Evolutionary conservation across 2,888 invertebrate genomes (phyloP).

Genomic region (Diaphora mendica): DNA sequence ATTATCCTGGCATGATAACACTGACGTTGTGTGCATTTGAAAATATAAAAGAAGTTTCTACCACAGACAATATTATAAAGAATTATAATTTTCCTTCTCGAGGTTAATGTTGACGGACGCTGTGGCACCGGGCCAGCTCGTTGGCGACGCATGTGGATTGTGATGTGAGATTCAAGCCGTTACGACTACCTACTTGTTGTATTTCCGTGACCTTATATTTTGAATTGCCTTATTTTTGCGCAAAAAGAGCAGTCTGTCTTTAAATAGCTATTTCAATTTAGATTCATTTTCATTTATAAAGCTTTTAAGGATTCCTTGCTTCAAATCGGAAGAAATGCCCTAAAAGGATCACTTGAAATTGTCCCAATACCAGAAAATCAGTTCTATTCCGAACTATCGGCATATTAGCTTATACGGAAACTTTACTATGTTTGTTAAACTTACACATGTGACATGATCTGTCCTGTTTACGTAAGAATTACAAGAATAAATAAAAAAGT

Average conservation of each 20-base stretch:
- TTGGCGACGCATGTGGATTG: conserved; percentile 53
- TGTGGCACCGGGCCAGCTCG: conserved; percentile 58
- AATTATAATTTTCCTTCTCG: conserved; percentile 53
- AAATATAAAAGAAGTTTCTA: background rate
- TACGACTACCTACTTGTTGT: conserved; percentile 49
- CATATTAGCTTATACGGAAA: background rate
- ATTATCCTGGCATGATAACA: background rate
- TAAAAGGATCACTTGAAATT: background rate
- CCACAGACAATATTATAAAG: conserved; percentile 42
- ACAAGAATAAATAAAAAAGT: too few species aligned
- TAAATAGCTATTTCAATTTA: background rate
- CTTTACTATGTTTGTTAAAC: background rate
- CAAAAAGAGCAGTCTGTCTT: conserved; percentile 15
- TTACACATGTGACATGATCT: too few species aligned
- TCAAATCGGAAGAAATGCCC: background rate
- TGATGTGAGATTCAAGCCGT: conserved; percentile 53
- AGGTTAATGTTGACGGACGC: conserved; percentile 58
- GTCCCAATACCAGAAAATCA: background rate
- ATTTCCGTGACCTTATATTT: conserved; percentile 35
- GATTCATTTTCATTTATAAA: background rate
- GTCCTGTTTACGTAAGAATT: background rate
- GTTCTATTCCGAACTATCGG: too few species aligned
- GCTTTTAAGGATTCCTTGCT: background rate
- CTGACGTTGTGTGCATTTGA: background rate
- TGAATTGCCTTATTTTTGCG: conserved; percentile 19